These are phyloP conservation scores for Holotrichia oblita DNA, from an alignment of 1,140 invertebrate species.

Conservation along the genomic window DNA sequence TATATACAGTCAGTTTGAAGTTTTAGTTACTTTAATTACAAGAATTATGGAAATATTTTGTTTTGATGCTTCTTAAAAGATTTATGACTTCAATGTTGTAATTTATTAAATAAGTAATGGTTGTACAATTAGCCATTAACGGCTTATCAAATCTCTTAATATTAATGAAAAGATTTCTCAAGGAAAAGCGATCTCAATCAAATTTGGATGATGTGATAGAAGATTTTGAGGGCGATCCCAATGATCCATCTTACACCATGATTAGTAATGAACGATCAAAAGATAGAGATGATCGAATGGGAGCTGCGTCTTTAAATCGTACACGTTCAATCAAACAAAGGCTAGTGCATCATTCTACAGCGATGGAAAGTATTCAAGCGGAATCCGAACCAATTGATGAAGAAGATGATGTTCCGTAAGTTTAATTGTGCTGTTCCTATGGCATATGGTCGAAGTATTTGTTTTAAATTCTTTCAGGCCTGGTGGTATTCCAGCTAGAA, in stretches of 20 bases:
- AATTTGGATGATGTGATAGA: conserved; percentile 59
- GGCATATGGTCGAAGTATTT: background rate
- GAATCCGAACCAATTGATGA: conserved; percentile 94
- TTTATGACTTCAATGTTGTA: no score
- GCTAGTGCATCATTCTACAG: conserved; percentile 94
- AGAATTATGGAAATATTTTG: no score
- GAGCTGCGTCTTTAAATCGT: conserved; percentile 63
- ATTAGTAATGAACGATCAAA: conserved; percentile 62
- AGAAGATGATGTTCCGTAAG: conserved; percentile 96
- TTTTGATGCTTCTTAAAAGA: no score
- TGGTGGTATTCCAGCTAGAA: conserved; percentile 97
- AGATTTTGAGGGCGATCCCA: conserved; percentile 47
- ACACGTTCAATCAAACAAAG: conserved; percentile 87
- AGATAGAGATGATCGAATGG: conserved; percentile 66
- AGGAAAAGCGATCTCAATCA: conserved; percentile 57
- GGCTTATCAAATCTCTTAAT: no score
- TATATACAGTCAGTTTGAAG: no score
- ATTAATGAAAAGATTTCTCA: background rate
- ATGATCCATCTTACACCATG: conserved; percentile 49
- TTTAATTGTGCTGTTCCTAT: conserved; percentile 54
- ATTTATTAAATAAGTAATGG: no score
- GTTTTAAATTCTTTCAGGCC: conserved; percentile 71
- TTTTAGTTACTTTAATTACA: no score
- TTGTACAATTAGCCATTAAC: no score
- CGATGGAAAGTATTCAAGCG: conserved; percentile 97